Evolutionary conservation across 2,113 vertebrate genomes (phyloP), one percentile per base, ranked within the genome.

Genomic region (Atlantisia rogersi): DNA sequence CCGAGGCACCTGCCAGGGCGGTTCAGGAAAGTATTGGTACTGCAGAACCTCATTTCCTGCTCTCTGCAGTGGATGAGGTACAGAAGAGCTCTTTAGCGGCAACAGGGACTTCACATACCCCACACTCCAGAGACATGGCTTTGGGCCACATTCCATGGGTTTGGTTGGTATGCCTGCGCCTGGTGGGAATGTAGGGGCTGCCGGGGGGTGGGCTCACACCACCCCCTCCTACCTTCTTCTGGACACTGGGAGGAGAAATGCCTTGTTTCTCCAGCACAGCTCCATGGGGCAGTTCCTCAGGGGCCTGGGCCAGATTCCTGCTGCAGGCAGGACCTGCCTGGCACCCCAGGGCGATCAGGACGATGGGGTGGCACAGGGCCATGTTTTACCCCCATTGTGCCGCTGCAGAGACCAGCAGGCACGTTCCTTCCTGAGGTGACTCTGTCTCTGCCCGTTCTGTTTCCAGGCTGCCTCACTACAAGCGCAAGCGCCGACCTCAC

Each of bases 381-480:
- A 63, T 1, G 0, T 21, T 16, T 29, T n/a, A 56, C 56, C 42
- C 42, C 42, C 42, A 17, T 44, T 44, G 16, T 44, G 17, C 44
- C 15, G 44, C 12, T 12, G 18, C 37, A 5, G 15, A 42, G n/a
- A 3, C 26, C 2, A 32, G 55, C 15, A 1, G 11, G 29, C 12
- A 17, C 4, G 25, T 24, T 7, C 58, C 31, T 5, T 56, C 44
- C 86, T 84, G 15, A 92, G 8, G 2, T 25, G 14, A 0, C 8
- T 20, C 80, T 40, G 29, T n/a, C 82, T 40, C 32, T 77, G 16
- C 95, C 85, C 8, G 1, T 71, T 70, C 59, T 97, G 62, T 88
- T 89, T 95, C 52, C 98, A 99, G 99, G 98, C 97, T 98, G 98
- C 92, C 98, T 99, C 97, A 98, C 97, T 46, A 63, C 98, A 85